Evolutionary conservation across 2,113 vertebrate genomes (phyloP), one percentile per base, ranked within the genome.

Genomic region (Clarias gariepinus): DNA sequence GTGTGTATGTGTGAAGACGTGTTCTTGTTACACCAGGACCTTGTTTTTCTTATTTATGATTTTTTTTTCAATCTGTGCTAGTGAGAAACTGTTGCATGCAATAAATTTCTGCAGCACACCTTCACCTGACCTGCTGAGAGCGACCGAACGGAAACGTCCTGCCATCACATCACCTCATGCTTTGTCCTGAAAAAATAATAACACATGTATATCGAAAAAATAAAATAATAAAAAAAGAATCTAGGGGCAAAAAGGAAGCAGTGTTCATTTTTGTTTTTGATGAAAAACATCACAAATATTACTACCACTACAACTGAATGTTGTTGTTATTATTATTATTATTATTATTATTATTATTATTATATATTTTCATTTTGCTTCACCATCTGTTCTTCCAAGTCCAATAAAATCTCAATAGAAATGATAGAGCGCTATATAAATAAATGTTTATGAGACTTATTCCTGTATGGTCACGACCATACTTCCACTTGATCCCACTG

Each of bases 31-130:
- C 41, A 87, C 76, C 18, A 69, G 76, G 61, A 76, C 81, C 82
- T 84, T 86, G 82, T 78, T 81, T 78, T 83, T 30, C 74, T 88
- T 88, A 82, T 87, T 85, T 69, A 77, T 25, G 77, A 57, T 88
- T 61, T 47, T 76, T 74, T 74, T 74, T 89, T 71, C 73, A 47
- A 71, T 87, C 79, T 79, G 21, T 63, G 55, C 74, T 79, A 83
- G 64, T 83, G 58, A 82, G 74, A 78, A 86, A 63, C 53, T 21
- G 36, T 69, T 18, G 33, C 73, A 76, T 74, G 81, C 74, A 58
- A 47, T 55, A 86, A 86, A 86, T 83, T 83, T 57, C 77, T 85
- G 36, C 64, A 10, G 85, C 73, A 81, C 85, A 85, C 86, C 83
- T 83, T 86, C 71, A 69, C 77, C 47, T 41, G 69, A 68, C 84